phyloP scores from a whole-genome alignment of 2,888 invertebrate genomes.

The Sinodicranocentrus sp. region DNA sequence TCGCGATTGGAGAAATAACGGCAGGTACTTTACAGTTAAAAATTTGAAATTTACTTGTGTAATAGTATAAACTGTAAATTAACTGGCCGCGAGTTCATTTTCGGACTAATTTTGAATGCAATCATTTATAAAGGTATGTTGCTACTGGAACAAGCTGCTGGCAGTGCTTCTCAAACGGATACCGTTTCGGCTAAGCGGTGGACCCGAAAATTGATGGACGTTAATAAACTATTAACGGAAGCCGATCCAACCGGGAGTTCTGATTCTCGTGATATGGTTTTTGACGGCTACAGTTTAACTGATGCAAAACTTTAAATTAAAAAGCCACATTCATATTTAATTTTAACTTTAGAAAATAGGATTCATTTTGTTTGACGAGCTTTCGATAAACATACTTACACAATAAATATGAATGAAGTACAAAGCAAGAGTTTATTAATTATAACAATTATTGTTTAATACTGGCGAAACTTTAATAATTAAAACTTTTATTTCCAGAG shows the following conservation, averaged over 20 bases:
- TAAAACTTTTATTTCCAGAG: no score
- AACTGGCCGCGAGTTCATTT: background rate
- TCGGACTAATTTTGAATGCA: background rate
- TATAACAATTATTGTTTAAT: no score
- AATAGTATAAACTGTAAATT: no score
- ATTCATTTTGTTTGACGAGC: no score
- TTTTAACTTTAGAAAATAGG: no score
- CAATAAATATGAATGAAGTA: no score
- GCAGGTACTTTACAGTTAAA: slow-evolving; percentile 72
- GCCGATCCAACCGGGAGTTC: slow-evolving; percentile 33
- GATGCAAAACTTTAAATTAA: slow-evolving; percentile 36
- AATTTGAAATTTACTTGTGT: background rate
- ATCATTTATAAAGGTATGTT: slow-evolving; percentile 48
- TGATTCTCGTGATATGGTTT: slow-evolving; percentile 65
- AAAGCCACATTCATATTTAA: no score
- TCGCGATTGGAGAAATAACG: slow-evolving; percentile 78
- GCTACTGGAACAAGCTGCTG: slow-evolving; percentile 64
- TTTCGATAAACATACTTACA: no score
- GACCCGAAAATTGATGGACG: slow-evolving; percentile 51
- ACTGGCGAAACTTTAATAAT: no score
- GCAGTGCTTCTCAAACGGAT: slow-evolving; percentile 56
- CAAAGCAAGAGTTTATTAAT: no score
- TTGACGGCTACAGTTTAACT: slow-evolving; percentile 46
- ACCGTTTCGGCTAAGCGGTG: slow-evolving; percentile 55
- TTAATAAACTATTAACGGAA: slow-evolving; percentile 20